Conservation (phyloP, 2,797 vertebrate species). For the Pterois miles region DNA sequence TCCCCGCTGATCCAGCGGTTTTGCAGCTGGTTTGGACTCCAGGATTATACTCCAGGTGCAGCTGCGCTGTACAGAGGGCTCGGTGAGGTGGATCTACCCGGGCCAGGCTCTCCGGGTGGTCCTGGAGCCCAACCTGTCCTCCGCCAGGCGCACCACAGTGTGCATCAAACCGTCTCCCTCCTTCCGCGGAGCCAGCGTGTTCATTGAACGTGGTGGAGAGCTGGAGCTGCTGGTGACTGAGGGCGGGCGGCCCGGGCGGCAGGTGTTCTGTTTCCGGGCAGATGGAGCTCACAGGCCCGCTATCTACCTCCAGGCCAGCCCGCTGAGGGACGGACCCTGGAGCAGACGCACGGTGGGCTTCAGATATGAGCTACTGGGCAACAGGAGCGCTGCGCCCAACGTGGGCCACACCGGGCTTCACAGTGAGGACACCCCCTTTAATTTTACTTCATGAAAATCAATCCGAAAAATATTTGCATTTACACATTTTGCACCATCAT, state of each 20-base stretch:
- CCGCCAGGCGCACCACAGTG: conserved; percentile 54
- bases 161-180: conserved; percentile 82
- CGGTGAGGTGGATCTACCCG: conserved; percentile 84
- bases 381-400: conserved; percentile 54
- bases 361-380: conserved; percentile 84
- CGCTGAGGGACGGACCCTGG: conserved; percentile 67
- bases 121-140: conserved; percentile 82
- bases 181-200: conserved; percentile 81
- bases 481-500: not conserved
- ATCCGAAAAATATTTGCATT: no score
- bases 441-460: not conserved
- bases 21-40: conserved; percentile 68
- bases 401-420: conserved; percentile 49
- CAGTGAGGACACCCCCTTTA: conserved; percentile 62
- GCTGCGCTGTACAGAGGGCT: conserved; percentile 84
- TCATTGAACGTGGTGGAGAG: conserved; percentile 74
- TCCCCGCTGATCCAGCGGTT: conserved; percentile 67
- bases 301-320: conserved; percentile 85
- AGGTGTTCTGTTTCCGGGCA: conserved; percentile 81
- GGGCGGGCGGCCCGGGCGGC: conserved; percentile 31
- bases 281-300: conserved; percentile 63
- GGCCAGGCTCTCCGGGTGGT: conserved; percentile 80
- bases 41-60: conserved; percentile 84
- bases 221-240: conserved; percentile 79
- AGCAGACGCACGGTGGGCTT: conserved; percentile 78